Evolutionary conservation across 2,797 vertebrate genomes (phyloP).

Genomic region (Sus cebifrons): DNA sequence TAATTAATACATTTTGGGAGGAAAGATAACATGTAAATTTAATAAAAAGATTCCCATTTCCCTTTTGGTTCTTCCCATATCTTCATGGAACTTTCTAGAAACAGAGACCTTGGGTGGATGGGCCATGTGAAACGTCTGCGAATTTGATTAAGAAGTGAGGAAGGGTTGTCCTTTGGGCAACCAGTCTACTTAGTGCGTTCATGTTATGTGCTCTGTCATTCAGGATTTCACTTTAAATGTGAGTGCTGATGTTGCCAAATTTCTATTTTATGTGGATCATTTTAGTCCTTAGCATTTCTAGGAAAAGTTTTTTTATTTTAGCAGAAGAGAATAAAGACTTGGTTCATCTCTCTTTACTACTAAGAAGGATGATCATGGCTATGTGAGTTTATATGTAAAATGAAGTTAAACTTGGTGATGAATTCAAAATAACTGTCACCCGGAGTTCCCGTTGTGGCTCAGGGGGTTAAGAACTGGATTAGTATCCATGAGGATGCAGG

Average conservation of each 20-base stretch:
- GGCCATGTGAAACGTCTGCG: neutral
- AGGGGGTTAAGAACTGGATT: too few species aligned
- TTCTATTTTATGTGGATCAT: neutral
- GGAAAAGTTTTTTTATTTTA: slow-evolving; percentile 17
- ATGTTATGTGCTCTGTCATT: neutral
- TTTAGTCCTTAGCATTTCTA: slow-evolving; percentile 35
- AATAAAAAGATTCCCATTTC: neutral
- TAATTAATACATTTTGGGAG: neutral
- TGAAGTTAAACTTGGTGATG: neutral
- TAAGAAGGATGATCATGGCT: neutral
- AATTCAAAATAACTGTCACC: neutral
- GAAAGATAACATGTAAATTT: slow-evolving; percentile 6
- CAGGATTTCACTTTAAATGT: neutral
- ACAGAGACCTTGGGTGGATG: neutral
- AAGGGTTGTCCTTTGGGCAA: neutral
- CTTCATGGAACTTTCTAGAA: neutral
- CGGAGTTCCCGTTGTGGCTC: too few species aligned
- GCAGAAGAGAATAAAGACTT: neutral
- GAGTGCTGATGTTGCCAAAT: neutral
- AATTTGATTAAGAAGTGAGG: slow-evolving; percentile 6
- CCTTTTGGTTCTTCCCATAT: neutral
- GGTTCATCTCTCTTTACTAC: neutral
- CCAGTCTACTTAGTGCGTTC: neutral
- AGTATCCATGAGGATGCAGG: too few species aligned
- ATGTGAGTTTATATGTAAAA: neutral